Conservation (phyloP, 2,888 invertebrate genomes). For the Cynaeus angustus region DNA sequence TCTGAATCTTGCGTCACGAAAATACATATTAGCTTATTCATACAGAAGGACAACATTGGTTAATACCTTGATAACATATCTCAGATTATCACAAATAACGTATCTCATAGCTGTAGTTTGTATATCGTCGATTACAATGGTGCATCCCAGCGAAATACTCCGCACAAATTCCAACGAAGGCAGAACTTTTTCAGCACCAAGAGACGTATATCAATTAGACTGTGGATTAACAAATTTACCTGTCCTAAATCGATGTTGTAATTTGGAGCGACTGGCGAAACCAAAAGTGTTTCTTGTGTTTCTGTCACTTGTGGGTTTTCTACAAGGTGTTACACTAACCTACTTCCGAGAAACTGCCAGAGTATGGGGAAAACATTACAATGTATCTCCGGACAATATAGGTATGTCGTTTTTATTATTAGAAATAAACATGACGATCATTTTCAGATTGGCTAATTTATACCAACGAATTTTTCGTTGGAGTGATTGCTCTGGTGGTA, state of each 20-base stretch:
- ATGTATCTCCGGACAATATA: conserved; percentile 69
- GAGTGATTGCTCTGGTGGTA: conserved; percentile 73
- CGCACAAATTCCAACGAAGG: conserved; percentile 63
- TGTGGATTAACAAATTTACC: conserved; percentile 72
- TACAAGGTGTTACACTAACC: conserved; percentile 72
- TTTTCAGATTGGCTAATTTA: conserved; percentile 76
- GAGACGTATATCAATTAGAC: conserved; percentile 67
- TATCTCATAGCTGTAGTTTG: conserved; percentile 24
- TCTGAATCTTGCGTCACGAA: conserved; percentile 14
- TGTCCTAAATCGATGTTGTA: conserved; percentile 69
- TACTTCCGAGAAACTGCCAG: conserved; percentile 74
- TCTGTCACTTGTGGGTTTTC: conserved; percentile 67
- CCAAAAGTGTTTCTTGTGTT: conserved; percentile 71
- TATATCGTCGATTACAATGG: conserved; percentile 56
- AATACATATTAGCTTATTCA: conserved; percentile 30
- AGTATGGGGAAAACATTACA: conserved; percentile 71
- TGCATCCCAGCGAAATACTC: conserved; percentile 65
- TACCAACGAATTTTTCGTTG: conserved; percentile 74
- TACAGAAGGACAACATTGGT: conserved; percentile 19
- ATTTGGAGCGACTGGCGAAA: conserved; percentile 70
- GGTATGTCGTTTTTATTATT: conserved; percentile 67
- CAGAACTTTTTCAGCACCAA: conserved; percentile 63
- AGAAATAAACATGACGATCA: background rate
- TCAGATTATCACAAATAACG: conserved; percentile 24
- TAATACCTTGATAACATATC: conserved; percentile 41